Evolutionary conservation across 2,888 invertebrate genomes (phyloP).

Genomic region (Baronia brevicornis): DNA sequence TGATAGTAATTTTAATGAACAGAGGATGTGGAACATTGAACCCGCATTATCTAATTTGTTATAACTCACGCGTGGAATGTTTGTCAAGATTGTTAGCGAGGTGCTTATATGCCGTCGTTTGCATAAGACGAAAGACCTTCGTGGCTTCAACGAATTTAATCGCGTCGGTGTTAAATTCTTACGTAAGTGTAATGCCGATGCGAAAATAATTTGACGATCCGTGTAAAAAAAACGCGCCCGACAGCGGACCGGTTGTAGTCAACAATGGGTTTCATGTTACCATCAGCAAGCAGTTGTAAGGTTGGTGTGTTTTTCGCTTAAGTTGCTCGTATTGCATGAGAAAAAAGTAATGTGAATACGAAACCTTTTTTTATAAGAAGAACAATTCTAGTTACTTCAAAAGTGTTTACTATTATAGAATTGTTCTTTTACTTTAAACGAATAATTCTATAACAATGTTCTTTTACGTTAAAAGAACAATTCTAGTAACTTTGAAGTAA

Average conservation of each 20-base stretch:
- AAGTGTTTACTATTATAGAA: too few species aligned
- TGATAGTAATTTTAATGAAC: neutral
- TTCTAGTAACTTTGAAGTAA: constrained; percentile 3
- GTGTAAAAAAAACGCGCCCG: constrained; percentile 5
- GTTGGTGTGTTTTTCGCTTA: too few species aligned
- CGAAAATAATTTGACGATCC: constrained; percentile 15
- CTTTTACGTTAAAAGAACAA: too few species aligned
- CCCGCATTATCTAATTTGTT: constrained; percentile 10
- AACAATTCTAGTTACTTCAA: too few species aligned
- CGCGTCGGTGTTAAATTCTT: constrained; percentile 38
- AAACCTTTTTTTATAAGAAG: too few species aligned
- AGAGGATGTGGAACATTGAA: constrained; percentile 5
- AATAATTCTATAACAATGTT: too few species aligned
- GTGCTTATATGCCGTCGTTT: constrained; percentile 1
- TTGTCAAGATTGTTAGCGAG: constrained; percentile 9
- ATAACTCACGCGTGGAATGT: constrained; percentile 5
- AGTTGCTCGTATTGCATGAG: too few species aligned
- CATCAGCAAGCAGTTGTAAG: too few species aligned
- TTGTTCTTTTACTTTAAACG: too few species aligned
- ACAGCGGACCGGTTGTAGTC: too few species aligned
- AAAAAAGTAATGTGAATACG: too few species aligned
- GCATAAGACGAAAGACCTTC: constrained; percentile 17
- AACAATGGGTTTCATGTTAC: too few species aligned
- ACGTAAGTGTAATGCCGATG: constrained; percentile 48
- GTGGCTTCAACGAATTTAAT: constrained; percentile 29